These are phyloP conservation scores for Megaleporinus macrocephalus DNA, from an alignment of 2,113 vertebrate species.

Conservation along the genomic window DNA sequence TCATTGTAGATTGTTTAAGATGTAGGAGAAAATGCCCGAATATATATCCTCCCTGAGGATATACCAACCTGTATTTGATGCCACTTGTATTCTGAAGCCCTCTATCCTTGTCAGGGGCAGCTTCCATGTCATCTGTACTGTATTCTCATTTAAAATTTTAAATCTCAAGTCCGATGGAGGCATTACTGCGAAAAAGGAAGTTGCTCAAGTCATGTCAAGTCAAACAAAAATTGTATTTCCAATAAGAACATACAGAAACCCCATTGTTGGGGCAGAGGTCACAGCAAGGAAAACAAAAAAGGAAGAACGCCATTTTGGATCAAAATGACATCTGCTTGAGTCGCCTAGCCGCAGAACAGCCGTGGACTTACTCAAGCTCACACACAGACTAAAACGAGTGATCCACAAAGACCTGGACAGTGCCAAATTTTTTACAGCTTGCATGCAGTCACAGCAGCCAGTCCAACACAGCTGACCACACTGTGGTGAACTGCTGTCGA, in stretches of 20 bases:
- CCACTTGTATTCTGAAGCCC: constrained; percentile 90
- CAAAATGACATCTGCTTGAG: constrained; percentile 91
- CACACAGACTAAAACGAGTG: constrained; percentile 71
- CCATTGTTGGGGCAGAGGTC: constrained; percentile 83
- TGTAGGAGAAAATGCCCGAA: too few relatives aligned
- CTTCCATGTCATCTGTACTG: constrained; percentile 94
- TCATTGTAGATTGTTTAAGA: too few relatives aligned
- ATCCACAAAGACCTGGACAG: constrained; percentile 83
- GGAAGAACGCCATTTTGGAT: constrained; percentile 83
- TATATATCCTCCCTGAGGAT: too few relatives aligned
- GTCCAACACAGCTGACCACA: constrained; percentile 75
- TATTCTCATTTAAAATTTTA: constrained; percentile 94
- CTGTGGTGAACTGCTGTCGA: constrained; percentile 59
- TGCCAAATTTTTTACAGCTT: constrained; percentile 81
- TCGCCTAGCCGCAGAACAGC: constrained; percentile 77
- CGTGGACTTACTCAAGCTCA: constrained; percentile 89
- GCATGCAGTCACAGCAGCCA: constrained; percentile 85
- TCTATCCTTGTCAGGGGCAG: constrained; percentile 82
- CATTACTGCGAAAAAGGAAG: constrained; percentile 84
- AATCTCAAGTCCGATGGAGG: constrained; percentile 93
- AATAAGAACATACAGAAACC: constrained; percentile 67
- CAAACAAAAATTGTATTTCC: constrained; percentile 32
- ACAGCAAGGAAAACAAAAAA: constrained; percentile 68
- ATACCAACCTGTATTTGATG: constrained; percentile 87
- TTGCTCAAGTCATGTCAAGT: constrained; percentile 52